A percentile compares a stretch with the other conserved stretches of the same genome.
phyloP scores from a whole-genome alignment of 2,113 vertebrate species.

The Ptilonorhynchus violaceus region DNA sequence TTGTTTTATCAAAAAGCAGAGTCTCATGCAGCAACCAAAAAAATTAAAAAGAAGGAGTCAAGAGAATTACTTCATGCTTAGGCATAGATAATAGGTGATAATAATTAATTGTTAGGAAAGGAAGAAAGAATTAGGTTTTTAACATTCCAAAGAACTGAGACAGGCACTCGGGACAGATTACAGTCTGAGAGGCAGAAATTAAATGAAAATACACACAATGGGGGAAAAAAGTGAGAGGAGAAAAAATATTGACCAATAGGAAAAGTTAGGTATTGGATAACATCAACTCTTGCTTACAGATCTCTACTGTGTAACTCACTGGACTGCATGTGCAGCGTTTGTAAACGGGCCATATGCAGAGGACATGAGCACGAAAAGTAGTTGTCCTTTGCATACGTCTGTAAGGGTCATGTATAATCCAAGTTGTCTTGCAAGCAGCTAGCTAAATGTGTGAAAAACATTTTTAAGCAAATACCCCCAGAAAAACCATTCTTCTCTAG shows the following conservation, averaged over 20 bases:
- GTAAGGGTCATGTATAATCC: background rate
- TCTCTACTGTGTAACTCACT: background rate
- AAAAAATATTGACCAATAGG: background rate
- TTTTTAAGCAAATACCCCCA: background rate
- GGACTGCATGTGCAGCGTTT: background rate
- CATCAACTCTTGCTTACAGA: background rate
- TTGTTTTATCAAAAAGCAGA: conserved; percentile 25
- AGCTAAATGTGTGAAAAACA: background rate
- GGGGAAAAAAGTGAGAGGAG: background rate
- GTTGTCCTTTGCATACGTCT: background rate
- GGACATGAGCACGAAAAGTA: background rate
- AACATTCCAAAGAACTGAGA: background rate
- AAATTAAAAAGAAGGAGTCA: background rate
- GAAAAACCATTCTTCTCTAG: background rate
- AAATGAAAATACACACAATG: background rate
- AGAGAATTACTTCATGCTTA: conserved; percentile 24
- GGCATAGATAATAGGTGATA: conserved; percentile 33
- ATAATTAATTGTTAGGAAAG: conserved; percentile 40
- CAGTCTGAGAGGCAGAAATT: background rate
- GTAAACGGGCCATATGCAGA: background rate
- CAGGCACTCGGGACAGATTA: background rate
- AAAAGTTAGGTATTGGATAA: background rate
- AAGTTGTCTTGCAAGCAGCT: background rate
- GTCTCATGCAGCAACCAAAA: background rate
- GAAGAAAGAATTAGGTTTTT: background rate